Evolutionary conservation across 2,113 vertebrate genomes (phyloP).

Genomic region (Aplodontia rufa): DNA sequence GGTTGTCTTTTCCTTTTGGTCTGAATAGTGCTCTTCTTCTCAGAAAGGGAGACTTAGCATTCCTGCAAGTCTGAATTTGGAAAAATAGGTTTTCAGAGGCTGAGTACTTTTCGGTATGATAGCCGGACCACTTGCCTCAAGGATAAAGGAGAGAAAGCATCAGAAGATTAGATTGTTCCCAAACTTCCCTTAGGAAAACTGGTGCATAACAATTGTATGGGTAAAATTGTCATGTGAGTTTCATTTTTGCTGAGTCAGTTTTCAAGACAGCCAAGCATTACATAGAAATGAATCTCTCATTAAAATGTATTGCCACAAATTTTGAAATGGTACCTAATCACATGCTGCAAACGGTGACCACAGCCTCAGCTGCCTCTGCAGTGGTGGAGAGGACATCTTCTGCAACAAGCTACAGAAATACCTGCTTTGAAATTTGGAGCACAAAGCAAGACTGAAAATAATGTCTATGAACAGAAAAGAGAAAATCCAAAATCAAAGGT

Average conservation of each 20-base stretch:
- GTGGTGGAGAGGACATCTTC: neutral
- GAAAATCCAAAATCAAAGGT: neutral
- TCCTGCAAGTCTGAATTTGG: neutral
- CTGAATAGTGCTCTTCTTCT: neutral
- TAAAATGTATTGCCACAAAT: neutral
- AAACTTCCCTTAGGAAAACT: neutral
- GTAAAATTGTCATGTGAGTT: slow-evolving; percentile 5
- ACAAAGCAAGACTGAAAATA: neutral
- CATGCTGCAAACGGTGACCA: neutral
- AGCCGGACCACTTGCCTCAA: slow-evolving; percentile 38
- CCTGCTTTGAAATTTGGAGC: neutral
- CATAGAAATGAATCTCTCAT: neutral
- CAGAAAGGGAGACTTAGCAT: neutral
- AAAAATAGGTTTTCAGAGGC: slow-evolving; percentile 42
- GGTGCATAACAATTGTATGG: neutral
- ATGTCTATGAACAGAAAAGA: neutral
- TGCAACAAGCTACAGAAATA: neutral
- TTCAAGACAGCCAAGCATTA: neutral
- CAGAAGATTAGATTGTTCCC: neutral
- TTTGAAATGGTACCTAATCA: slow-evolving; percentile 3
- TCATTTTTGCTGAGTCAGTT: neutral
- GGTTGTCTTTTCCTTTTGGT: slow-evolving; percentile 26
- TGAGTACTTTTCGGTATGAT: slow-evolving; percentile 37
- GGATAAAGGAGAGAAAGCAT: neutral
- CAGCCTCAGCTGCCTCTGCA: neutral